Conservation (phyloP, 2,888 invertebrate genomes). For the Chloromyia formosa region DNA sequence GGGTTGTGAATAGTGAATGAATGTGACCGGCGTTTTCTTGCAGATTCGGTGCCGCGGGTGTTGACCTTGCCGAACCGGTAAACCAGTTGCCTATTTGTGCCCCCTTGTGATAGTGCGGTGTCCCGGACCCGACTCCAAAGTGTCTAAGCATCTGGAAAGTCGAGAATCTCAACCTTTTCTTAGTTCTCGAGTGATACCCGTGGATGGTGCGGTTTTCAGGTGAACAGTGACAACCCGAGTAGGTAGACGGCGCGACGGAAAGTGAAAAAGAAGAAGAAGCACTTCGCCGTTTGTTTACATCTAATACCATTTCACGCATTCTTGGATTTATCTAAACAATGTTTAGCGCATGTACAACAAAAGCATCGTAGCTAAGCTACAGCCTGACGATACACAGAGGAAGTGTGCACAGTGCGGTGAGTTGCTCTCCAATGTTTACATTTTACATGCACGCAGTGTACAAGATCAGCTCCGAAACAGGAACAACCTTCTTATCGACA, state of each 20-base stretch:
- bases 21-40: no score
- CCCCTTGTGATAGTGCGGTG: no score
- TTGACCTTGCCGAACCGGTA: no score
- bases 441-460: neutral
- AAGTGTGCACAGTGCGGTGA: neutral
- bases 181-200: no score
- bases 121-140: no score
- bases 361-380: neutral
- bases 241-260: neutral
- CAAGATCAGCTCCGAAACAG: neutral
- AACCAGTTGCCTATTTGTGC: no score
- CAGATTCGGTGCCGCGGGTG: no score
- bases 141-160: no score
- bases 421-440: neutral
- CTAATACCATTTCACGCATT: neutral
- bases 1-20: neutral
- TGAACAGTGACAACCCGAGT: no score
- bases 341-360: neutral
- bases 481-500: no score
- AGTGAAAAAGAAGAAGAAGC: neutral
- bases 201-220: no score
- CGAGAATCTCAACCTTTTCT: no score
- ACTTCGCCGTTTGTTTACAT: constrained; percentile 19
- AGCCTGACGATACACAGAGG: constrained; percentile 1
- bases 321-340: constrained; percentile 26